These are phyloP conservation scores for Echeneis naucrates DNA, from an alignment of 2,797 vertebrate genomes.

Conservation along the genomic window DNA sequence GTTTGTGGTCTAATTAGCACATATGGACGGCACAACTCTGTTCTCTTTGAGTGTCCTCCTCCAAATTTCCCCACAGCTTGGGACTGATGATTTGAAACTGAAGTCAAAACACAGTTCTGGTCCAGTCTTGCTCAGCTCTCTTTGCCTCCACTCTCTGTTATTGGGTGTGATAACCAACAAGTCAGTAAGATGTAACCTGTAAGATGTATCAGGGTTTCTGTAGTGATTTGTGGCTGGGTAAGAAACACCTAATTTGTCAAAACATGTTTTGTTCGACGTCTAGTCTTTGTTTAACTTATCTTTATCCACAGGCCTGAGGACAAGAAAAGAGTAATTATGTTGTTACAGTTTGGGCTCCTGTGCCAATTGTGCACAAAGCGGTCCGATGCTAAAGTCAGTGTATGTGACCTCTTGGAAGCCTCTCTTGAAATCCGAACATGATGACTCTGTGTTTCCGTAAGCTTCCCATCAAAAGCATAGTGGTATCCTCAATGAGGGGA, in stretches of 20 bases:
- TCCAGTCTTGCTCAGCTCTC: constrained; percentile 10
- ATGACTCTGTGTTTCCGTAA: constrained; percentile 65
- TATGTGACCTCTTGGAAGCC: constrained; percentile 56
- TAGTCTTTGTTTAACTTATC: constrained; percentile 34
- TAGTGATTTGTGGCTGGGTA: constrained; percentile 8
- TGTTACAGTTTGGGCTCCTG: constrained; percentile 25
- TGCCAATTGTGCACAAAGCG: constrained; percentile 24
- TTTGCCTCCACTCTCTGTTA: constrained; percentile 12
- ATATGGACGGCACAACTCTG: constrained; percentile 29
- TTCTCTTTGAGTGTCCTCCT: constrained; percentile 12
- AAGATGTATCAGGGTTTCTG: constrained; percentile 15
- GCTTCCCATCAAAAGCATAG: constrained; percentile 65
- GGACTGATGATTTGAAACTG: constrained; percentile 21
- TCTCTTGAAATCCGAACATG: constrained; percentile 49
- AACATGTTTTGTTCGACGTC: constrained; percentile 27
- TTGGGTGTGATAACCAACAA: constrained; percentile 12
- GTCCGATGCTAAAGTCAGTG: constrained; percentile 33
- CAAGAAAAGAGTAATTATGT: constrained; percentile 47
- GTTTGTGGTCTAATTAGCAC: constrained; percentile 70
- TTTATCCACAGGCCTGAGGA: constrained; percentile 35
- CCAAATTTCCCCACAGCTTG: constrained; percentile 30
- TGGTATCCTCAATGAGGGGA: constrained; percentile 60
- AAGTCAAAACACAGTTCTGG: constrained; percentile 11
- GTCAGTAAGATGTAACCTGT: not conserved
- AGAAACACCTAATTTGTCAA: constrained; percentile 31